Evolutionary conservation across 2,113 vertebrate species (phyloP).

Genomic region (Damaliscus lunatus): DNA sequence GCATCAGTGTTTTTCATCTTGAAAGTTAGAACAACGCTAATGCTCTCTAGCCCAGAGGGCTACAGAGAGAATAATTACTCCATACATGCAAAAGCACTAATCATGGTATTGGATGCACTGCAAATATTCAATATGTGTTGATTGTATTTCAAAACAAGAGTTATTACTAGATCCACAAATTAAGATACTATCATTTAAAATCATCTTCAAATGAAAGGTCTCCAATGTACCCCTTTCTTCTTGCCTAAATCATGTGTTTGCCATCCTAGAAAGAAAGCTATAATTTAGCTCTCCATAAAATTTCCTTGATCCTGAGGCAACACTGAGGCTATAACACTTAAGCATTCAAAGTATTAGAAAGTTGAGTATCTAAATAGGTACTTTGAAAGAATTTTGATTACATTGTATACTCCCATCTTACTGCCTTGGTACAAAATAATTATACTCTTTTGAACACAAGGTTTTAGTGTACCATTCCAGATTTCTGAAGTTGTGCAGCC

Average conservation of each 20-base stretch:
- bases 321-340: slow-evolving; percentile 20
- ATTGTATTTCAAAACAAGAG: slow-evolving; percentile 33
- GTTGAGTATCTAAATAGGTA: slow-evolving; percentile 37
- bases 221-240: slow-evolving; percentile 41
- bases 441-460: background rate
- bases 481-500: background rate
- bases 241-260: slow-evolving; percentile 39
- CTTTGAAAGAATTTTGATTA: slow-evolving; percentile 62
- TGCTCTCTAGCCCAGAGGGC: background rate
- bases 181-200: slow-evolving; percentile 52
- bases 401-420: slow-evolving; percentile 19
- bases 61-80: background rate
- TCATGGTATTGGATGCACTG: background rate
- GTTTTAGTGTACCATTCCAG: slow-evolving; percentile 17
- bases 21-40: background rate
- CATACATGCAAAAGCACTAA: background rate
- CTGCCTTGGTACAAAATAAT: slow-evolving; percentile 61
- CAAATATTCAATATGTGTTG: background rate
- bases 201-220: slow-evolving; percentile 40
- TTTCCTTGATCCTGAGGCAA: slow-evolving; percentile 22
- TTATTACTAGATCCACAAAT: background rate
- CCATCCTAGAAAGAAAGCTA: slow-evolving; percentile 42
- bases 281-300: slow-evolving; percentile 51
- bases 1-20: background rate
- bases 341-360: slow-evolving; percentile 47